Conservation (phyloP, 2,797 vertebrate genomes). For the Rhabdophis nuchalis region DNA sequence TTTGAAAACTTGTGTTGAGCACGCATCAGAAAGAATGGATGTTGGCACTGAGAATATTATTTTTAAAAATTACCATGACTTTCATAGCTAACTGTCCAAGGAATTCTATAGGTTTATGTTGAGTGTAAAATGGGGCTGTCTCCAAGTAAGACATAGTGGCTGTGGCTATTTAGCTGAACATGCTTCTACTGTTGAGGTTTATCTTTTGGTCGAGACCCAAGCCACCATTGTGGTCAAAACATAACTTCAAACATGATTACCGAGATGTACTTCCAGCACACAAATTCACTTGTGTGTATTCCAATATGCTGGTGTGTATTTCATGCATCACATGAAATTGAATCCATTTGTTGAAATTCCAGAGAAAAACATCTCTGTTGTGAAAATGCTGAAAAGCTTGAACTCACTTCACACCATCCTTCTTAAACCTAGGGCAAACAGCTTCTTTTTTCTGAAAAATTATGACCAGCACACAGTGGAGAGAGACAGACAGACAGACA, state of each 20-base stretch:
- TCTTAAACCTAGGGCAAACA: neutral
- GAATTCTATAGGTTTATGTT: neutral
- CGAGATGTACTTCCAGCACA: neutral
- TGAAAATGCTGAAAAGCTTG: neutral
- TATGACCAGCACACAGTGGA: neutral
- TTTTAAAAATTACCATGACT: neutral
- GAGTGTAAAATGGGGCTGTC: neutral
- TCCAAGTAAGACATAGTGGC: neutral
- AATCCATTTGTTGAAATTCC: neutral
- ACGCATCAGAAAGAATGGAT: neutral
- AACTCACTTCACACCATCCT: neutral
- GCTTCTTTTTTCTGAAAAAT: neutral
- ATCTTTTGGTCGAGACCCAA: neutral
- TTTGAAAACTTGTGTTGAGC: neutral
- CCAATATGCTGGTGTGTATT: neutral
- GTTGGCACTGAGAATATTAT: neutral
- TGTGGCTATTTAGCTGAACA: neutral
- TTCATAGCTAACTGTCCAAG: neutral
- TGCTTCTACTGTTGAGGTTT: neutral
- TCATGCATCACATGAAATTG: neutral
- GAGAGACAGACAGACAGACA: neutral
- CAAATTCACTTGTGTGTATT: neutral
- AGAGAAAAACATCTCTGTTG: neutral
- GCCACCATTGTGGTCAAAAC: neutral
- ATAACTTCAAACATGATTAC: neutral